A percentile compares a stretch with the other conserved stretches of the same genome.
These are phyloP conservation scores for Antedon bifida DNA, from an alignment of 35 echinoderm and acorn worm genomes.

Conservation along the genomic window DNA sequence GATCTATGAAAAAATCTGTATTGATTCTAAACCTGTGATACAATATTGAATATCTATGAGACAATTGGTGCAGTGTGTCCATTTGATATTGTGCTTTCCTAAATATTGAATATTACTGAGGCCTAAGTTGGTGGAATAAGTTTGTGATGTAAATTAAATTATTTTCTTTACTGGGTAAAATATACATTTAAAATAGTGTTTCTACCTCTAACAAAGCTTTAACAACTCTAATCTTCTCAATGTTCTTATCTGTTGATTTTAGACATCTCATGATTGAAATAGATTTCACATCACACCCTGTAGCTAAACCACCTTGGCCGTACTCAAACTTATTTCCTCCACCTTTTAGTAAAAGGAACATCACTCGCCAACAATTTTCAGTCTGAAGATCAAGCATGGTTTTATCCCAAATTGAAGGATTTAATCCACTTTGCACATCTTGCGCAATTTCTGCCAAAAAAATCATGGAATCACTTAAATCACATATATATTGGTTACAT, in stretches of 20 bases:
- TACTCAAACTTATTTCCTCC: not conserved
- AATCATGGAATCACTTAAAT: not conserved
- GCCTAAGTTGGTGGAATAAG: too few relatives aligned
- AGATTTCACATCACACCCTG: not conserved
- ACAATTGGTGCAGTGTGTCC: too few relatives aligned
- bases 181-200: too few relatives aligned
- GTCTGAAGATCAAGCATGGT: not conserved
- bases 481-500: too few relatives aligned
- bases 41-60: too few relatives aligned
- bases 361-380: not conserved
- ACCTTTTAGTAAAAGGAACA: conserved; percentile 13
- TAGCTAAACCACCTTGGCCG: not conserved
- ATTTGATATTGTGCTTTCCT: too few relatives aligned
- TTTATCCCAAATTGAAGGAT: conserved; percentile 13
- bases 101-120: too few relatives aligned
- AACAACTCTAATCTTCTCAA: conserved; percentile 1
- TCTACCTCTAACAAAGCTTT: conserved; percentile 12
- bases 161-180: too few relatives aligned
- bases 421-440: not conserved
- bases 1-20: too few relatives aligned
- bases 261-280: conserved; percentile 15
- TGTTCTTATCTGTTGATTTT: not conserved
- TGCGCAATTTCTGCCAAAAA: conserved; percentile 5
- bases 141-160: too few relatives aligned
- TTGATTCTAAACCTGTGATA: too few relatives aligned